Base-by-base conservation (phyloP, 1,140 invertebrate genomes). In the Battus philenor region DNA sequence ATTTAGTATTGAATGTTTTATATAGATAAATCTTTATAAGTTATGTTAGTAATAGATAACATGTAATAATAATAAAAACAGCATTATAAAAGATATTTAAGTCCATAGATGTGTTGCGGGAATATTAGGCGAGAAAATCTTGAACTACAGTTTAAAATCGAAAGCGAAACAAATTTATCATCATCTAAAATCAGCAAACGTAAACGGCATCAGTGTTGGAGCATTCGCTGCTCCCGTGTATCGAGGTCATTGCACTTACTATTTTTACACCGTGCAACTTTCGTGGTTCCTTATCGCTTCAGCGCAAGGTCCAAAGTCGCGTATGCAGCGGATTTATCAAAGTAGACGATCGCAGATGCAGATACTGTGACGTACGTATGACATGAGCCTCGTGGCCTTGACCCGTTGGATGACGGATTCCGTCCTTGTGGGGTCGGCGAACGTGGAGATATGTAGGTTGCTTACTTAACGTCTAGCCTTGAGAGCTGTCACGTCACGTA, bases 301-400 rank as follows among this genome's bases (percentile, higher is more conserved):
- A 53, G 45, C 26, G 59, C 66, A 79, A 54, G 51, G 71, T 61
- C 44, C 26, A 65, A 39, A 69, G 50, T 78, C 50, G 66, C 33
- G 15, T 39, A 44, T 74, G 68, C 62, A 65, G 18, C 43, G 16
- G 43, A 46, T 30, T 39, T 74, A 80, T 80, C 76, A 78, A 67
- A 69, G 76, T 79, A 65, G 70, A 72, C 63, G 71, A 81, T 81
- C 73, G 62, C 72, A 79, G 74, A 78, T 81, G 77, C 73, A 84
- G 75, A 78, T 77, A 73, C 59, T 67, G 62, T 76, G 70, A 67
- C 59, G 63, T 39, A 12, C 20, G 36, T 68, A 59, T 72, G 66
- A 71, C 68, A 68, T 60, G 55, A 58, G 50, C 46, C 47, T 55
- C 47, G 68, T 75, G 75, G 69, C 79, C 79, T 81, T 81, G 77